A percentile compares a stretch with the other conserved stretches of the same genome.
These are phyloP conservation scores for Ditylenchus dipsaci DNA, from an alignment of 1,140 invertebrate species.

Conservation along the genomic window DNA sequence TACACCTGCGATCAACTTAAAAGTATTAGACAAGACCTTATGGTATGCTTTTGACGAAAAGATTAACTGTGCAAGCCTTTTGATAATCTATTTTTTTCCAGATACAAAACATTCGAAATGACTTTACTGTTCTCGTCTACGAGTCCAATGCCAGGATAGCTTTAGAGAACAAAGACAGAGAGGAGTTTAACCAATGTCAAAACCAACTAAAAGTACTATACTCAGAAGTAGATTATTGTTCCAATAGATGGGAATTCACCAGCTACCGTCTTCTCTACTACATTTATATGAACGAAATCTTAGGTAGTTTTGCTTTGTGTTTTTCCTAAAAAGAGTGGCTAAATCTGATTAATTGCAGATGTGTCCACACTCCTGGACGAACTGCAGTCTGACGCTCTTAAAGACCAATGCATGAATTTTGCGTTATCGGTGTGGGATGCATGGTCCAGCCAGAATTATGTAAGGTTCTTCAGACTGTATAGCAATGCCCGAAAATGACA, in stretches of 20 bases:
- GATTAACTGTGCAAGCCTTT: background rate
- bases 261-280: constrained; percentile 92
- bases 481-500: constrained; percentile 78
- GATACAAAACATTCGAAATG: constrained; percentile 88
- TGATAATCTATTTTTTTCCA: constrained; percentile 53
- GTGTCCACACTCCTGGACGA: constrained; percentile 80
- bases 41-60: constrained; percentile 64
- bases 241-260: constrained; percentile 80
- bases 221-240: constrained; percentile 66
- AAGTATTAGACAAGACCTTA: constrained; percentile 94
- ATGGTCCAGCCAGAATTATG: constrained; percentile 84
- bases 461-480: constrained; percentile 85
- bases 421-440: constrained; percentile 68
- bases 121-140: constrained; percentile 91
- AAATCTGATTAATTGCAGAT: constrained; percentile 66
- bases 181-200: constrained; percentile 98
- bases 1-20: constrained; percentile 79
- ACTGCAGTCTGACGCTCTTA: constrained; percentile 72
- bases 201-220: constrained; percentile 91
- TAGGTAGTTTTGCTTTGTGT: constrained; percentile 68
- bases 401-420: constrained; percentile 77
- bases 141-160: constrained; percentile 95
- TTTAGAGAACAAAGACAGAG: constrained; percentile 91
- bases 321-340: background rate
- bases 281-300: constrained; percentile 89